Percentiles rank a stretch among this genome's conserved stretches.
Conservation (phyloP, 2,888 invertebrate genomes). For the Thecocarcelia acutangulata region DNA sequence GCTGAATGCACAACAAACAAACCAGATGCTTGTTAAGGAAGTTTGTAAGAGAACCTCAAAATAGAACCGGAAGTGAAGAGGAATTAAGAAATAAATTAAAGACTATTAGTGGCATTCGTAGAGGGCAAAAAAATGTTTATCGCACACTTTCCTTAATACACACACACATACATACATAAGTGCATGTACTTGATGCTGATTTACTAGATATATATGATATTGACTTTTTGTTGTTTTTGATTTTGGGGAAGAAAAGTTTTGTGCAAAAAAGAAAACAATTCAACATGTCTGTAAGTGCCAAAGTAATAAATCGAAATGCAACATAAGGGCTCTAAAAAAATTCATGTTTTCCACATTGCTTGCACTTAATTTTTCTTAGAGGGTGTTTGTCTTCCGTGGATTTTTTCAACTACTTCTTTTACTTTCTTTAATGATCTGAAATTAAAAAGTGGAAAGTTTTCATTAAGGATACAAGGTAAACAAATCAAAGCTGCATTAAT, state of each 20-base stretch:
- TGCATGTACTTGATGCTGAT: constrained; percentile 30
- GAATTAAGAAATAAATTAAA: constrained; percentile 5
- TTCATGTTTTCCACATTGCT: constrained; percentile 13
- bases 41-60: constrained; percentile 44
- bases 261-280: constrained; percentile 33
- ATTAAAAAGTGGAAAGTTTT: too few relatives aligned
- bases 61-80: constrained; percentile 15
- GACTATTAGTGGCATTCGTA: constrained; percentile 12
- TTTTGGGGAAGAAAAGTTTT: constrained; percentile 9
- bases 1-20: constrained; percentile 11
- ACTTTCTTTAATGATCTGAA: too few relatives aligned
- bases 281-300: constrained; percentile 43
- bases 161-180: neutral
- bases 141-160: neutral
- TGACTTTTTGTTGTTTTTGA: constrained; percentile 35
- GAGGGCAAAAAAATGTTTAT: neutral
- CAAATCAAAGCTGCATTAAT: too few relatives aligned
- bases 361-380: neutral
- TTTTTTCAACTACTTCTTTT: constrained; percentile 25
- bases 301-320: constrained; percentile 44
- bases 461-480: too few relatives aligned
- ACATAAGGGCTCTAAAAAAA: constrained; percentile 40
- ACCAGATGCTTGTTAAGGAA: constrained; percentile 31
- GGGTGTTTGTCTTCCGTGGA: neutral
- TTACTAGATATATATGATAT: constrained; percentile 50